Conservation (phyloP, 2,113 vertebrate species). For the Haemorhous mexicanus region DNA sequence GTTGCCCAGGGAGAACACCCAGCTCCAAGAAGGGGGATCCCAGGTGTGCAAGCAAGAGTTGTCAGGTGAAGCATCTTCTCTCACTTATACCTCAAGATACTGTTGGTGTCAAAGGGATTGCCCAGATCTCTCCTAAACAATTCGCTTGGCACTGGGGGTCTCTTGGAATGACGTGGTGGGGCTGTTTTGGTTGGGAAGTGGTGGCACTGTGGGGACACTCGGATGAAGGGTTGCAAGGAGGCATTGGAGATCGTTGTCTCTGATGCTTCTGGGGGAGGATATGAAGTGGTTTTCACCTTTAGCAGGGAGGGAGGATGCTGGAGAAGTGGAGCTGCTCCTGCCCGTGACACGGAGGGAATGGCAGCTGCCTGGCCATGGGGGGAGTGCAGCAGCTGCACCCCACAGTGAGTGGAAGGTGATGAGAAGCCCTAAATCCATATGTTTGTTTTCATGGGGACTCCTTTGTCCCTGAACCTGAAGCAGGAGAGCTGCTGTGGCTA, state of each 20-base stretch:
- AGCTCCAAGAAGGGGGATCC: neutral
- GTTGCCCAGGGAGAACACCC: neutral
- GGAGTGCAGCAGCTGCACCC: neutral
- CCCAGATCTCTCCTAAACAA: neutral
- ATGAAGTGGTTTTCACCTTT: accelerated
- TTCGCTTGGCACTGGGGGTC: neutral
- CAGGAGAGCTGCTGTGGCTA: neutral
- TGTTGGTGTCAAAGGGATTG: slow-evolving; percentile 7
- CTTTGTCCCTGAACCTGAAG: neutral
- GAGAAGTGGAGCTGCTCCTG: neutral
- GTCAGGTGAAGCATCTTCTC: neutral
- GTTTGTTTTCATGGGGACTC: neutral
- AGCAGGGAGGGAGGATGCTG: neutral
- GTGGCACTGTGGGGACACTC: neutral
- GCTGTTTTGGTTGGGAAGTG: neutral
- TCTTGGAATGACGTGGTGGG: neutral
- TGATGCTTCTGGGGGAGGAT: neutral
- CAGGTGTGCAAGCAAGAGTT: neutral
- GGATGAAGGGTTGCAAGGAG: neutral
- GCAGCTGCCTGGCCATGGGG: accelerated
- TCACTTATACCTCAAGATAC: slow-evolving; percentile 41
- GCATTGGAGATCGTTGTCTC: accelerated
- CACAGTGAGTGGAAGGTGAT: neutral
- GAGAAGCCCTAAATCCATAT: neutral
- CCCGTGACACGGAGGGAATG: accelerated